Percentiles rank a stretch among this genome's conserved stretches.
phyloP scores from a whole-genome alignment of 2,888 invertebrate genomes.

The Sarcophaga variegata region DNA sequence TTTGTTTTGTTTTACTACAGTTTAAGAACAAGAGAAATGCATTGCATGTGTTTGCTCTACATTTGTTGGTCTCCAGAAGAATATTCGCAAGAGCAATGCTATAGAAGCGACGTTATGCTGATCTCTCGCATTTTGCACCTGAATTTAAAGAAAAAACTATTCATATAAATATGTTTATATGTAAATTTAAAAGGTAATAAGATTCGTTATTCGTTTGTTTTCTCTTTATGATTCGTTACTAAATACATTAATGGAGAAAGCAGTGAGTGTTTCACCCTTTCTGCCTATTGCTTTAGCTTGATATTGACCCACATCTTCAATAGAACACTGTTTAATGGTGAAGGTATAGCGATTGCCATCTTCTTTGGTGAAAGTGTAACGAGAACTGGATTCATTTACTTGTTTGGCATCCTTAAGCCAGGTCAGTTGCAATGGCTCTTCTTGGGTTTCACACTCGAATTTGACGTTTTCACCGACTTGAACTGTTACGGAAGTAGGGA shows the following conservation, averaged over 20 bases:
- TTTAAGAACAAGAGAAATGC: constrained; percentile 46
- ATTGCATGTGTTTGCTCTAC: not conserved
- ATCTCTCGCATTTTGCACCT: constrained; percentile 15
- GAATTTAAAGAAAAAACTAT: constrained; percentile 1
- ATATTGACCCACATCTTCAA: constrained; percentile 93
- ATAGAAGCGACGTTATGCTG: constrained; percentile 3
- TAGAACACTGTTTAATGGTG: constrained; percentile 88
- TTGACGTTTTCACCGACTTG: constrained; percentile 90
- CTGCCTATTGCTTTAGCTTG: constrained; percentile 92
- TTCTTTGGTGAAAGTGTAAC: constrained; percentile 90
- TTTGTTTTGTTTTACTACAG: not conserved
- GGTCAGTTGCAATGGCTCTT: constrained; percentile 86
- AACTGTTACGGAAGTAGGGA: constrained; percentile 93
- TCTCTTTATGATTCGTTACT: constrained; percentile 72
- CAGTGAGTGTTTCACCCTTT: constrained; percentile 91
- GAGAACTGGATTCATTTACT: constrained; percentile 89
- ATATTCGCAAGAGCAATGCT: not conserved
- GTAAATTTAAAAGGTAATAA: constrained; percentile 43
- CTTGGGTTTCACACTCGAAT: constrained; percentile 91
- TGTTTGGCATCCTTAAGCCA: constrained; percentile 97
- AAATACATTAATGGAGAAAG: constrained; percentile 92
- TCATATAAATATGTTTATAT: constrained; percentile 11
- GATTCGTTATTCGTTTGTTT: constrained; percentile 46
- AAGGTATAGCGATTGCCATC: constrained; percentile 91
- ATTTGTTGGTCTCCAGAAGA: not conserved